Evolutionary conservation across 1,140 invertebrate genomes (phyloP).

Genomic region (Pseudomyrmex dendroicus): DNA sequence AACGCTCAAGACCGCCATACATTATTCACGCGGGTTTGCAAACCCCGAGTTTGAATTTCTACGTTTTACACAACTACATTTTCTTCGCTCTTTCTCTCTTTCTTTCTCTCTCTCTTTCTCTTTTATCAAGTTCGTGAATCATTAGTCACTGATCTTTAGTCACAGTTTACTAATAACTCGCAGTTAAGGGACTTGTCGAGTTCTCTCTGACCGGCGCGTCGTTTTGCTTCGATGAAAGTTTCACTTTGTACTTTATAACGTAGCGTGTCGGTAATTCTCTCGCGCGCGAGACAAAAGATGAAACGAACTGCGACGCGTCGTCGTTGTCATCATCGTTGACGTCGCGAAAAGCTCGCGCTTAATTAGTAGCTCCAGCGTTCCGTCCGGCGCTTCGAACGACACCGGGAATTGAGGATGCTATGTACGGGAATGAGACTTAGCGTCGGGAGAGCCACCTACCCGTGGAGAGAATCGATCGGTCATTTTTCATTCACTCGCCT

Average conservation of each 20-base stretch:
- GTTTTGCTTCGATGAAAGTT: background rate
- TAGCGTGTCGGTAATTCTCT: slow-evolving; percentile 11
- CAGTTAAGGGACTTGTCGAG: no score
- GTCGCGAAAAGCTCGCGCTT: slow-evolving; percentile 49
- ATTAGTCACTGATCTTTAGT: background rate
- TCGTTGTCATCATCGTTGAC: no score
- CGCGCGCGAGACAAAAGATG: background rate
- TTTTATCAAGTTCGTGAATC: background rate
- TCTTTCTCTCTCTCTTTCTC: no score
- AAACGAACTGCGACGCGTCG: background rate
- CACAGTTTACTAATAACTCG: no score
- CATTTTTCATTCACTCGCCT: slow-evolving; percentile 80
- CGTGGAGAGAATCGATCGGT: slow-evolving; percentile 73
- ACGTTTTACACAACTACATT: background rate
- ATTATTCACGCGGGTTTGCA: background rate
- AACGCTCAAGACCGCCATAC: background rate
- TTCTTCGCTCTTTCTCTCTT: background rate
- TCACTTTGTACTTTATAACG: background rate
- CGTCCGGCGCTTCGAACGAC: slow-evolving; percentile 39
- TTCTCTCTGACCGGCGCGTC: no score
- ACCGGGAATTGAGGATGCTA: slow-evolving; percentile 60
- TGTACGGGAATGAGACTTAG: slow-evolving; percentile 57
- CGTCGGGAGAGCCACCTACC: slow-evolving; percentile 64
- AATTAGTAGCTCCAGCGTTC: slow-evolving; percentile 58
- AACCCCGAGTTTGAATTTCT: slow-evolving; percentile 2